Percentiles rank a stretch among this genome's conserved stretches.
Evolutionary conservation across 2,888 invertebrate genomes (phyloP).

Genomic region (Congeria kusceri): DNA sequence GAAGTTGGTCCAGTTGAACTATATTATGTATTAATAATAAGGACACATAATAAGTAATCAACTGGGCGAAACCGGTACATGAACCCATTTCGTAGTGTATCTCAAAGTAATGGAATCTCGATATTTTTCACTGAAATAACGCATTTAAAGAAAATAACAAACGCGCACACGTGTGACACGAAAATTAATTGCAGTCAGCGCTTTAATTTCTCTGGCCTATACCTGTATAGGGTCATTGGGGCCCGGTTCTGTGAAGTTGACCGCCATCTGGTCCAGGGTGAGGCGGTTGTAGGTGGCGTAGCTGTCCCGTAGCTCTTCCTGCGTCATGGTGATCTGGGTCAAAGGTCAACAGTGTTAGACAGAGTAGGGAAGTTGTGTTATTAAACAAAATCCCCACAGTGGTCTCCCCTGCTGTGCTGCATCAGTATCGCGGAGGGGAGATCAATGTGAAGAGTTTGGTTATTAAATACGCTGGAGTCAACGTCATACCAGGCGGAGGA

Average conservation of each 20-base stretch:
- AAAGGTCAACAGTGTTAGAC: background rate
- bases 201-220: background rate
- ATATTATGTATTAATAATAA: slow-evolving; percentile 4
- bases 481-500: too few species aligned
- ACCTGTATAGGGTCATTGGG: slow-evolving; percentile 29
- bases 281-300: slow-evolving; percentile 94
- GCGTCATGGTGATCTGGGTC: slow-evolving; percentile 89
- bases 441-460: too few species aligned
- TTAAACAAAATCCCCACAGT: too few species aligned
- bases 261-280: slow-evolving; percentile 91
- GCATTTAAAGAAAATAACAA: too few species aligned
- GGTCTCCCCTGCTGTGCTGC: too few species aligned
- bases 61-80: background rate
- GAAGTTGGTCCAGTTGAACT: slow-evolving; percentile 70
- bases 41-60: background rate
- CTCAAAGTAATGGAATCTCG: too few species aligned
- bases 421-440: too few species aligned
- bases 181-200: background rate
- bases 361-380: too few species aligned
- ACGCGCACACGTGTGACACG: too few species aligned
- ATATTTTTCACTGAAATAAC: too few species aligned
- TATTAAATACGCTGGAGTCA: too few species aligned
- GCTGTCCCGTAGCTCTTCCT: slow-evolving; percentile 94
- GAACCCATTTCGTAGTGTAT: too few species aligned
- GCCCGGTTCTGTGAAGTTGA: slow-evolving; percentile 87